Base-by-base conservation (phyloP, 1,140 invertebrate genomes). In the Halyomorpha halys region DNA sequence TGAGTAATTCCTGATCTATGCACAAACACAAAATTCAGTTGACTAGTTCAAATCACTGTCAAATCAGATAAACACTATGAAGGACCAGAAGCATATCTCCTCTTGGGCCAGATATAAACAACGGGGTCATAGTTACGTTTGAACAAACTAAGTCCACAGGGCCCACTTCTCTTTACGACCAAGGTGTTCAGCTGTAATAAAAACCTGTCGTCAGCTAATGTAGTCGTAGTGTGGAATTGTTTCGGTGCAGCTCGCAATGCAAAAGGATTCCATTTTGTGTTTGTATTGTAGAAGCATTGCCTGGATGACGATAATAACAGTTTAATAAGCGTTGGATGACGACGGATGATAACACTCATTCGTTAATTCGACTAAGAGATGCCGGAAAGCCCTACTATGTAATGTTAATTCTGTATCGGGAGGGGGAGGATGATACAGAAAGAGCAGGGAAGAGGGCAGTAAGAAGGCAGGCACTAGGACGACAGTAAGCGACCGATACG, bases 151-250 rank as follows among this genome's bases (percentile, higher is more conserved):
- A 49, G 47, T 49, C 47, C 47, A 49, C 47, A 67, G 65, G 63
- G 63, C 60, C 66, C 68, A 70, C 67, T 67, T 69, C 70, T 70
- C 66, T 70, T 69, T 67, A 67, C 67, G 47, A 68, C 69, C 44
- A 64, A 49, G 19, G 67, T 67, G 27, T 61, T 67, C 39, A 66
- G 64, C 68, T 70, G 72, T 70, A 72, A 70, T 68, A 70, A 65
- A 63, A 70, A 72, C 70, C 72, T 72, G 71, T 74, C 71, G 73
- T 77, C 74, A 77, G 74, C 73, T 77, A 68, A 72, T 72, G 64
- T 67, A 72, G 72, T 66, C 61, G 62, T 66, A 51, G 49, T 65
- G 64, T 62, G 60, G 60, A 51, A 64, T 44, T 51, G 62, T 62
- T 44, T 44, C 15, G 67, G 61, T n/a, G 61, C 64, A 59, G n/a